These are phyloP conservation scores for Netelia fuscicornis DNA, from an alignment of 2,888 invertebrate species.

Conservation along the genomic window DNA sequence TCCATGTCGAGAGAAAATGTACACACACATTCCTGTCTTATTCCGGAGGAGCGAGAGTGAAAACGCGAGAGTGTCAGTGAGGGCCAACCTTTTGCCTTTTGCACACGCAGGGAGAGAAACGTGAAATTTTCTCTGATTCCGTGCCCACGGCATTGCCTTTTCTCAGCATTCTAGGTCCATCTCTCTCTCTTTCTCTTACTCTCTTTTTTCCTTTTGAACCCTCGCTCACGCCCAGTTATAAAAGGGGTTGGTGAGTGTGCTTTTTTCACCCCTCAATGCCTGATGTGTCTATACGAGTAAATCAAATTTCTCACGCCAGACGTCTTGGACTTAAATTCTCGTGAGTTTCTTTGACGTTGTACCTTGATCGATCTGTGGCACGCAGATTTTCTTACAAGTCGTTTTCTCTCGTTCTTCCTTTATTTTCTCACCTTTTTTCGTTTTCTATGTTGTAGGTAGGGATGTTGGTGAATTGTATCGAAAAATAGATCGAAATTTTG, in stretches of 20 bases:
- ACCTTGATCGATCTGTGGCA: too few relatives aligned
- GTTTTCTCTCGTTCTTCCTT: neutral
- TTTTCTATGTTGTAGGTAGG: neutral
- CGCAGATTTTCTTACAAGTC: neutral
- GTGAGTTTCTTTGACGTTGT: neutral
- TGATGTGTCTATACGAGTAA: slow-evolving; percentile 44
- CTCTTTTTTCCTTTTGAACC: slow-evolving; percentile 8
- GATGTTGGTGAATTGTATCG: too few relatives aligned
- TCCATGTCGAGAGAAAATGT: slow-evolving; percentile 35
- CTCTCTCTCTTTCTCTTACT: neutral
- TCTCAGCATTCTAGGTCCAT: neutral
- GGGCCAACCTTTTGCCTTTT: slow-evolving; percentile 31
- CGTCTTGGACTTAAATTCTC: neutral
- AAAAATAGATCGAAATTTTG: too few relatives aligned
- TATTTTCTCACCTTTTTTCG: neutral
- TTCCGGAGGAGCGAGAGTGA: neutral
- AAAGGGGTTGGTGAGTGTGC: slow-evolving; percentile 13
- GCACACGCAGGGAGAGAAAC: slow-evolving; percentile 29
- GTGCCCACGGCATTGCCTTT: slow-evolving; percentile 19
- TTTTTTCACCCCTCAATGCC: slow-evolving; percentile 6
- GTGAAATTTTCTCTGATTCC: slow-evolving; percentile 55
- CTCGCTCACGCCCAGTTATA: neutral
- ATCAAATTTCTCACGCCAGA: slow-evolving; percentile 58
- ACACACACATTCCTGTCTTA: neutral
- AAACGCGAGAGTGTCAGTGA: slow-evolving; percentile 11